Evolutionary conservation across 2,113 vertebrate species (phyloP), one percentile per base, ranked within the genome.

Genomic region (Promerops cafer): DNA sequence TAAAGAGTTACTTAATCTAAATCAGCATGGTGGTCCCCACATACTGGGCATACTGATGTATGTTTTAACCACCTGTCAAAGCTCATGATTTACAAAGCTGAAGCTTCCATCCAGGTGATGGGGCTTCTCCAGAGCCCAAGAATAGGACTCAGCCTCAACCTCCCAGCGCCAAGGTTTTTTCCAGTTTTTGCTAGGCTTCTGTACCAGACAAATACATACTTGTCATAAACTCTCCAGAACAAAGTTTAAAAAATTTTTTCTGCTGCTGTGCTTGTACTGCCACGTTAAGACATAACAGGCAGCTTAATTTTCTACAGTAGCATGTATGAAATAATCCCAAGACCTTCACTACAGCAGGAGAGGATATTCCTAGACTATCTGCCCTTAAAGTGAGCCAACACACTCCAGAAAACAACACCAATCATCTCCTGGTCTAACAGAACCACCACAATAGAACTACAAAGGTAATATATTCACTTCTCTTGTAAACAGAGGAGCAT

Each of bases 31-130:
- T 6, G 17, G 89, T 40, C 35, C 18, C 37, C 35, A 91, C 50
- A 18, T 11, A 27, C 1, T 11, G 11, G 27, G 31, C 31, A 63
- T 5, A 16, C 18, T 42, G 33, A 65, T 14, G 0, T 4, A 61
- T 60, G 28, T 69, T 91, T 83, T 69, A 83, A 76, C 8, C 3
- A 24, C 7, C 30, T 61, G 35, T 11, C 5, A 16, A 16, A 72
- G 28, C 45, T 83, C 40, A 24, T 8, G 14, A 39, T 57, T 74
- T 50, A 60, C 31, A 50, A 26, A 88, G 35, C 10, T 54, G 76
- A 77, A 70, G 31, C 27, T 59, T 23, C 31, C 56, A 65, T 6
- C 5, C 11, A 54, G 13, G 39, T 44, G 42, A 35, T 0, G 0
- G 11, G 15, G 8, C 33, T 83, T 18, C 30, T 39, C 42, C 13